A percentile compares a stretch with the other conserved stretches of the same genome.
These are phyloP conservation scores for Harpagus bidentatus DNA, from an alignment of 2,113 vertebrate species.

Conservation along the genomic window DNA sequence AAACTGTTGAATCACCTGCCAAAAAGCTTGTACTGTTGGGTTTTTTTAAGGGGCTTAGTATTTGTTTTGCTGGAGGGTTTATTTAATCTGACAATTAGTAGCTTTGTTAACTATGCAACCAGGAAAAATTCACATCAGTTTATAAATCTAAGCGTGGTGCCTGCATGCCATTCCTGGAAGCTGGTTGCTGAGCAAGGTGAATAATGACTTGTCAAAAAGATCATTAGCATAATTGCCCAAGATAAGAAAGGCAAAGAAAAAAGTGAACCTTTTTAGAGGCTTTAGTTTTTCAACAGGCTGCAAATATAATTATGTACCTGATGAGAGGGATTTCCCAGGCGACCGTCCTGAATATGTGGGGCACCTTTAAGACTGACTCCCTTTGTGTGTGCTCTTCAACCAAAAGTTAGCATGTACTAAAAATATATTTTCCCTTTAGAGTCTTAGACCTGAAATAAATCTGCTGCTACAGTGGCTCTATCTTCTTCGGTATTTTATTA, in stretches of 20 bases:
- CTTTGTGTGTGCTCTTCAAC: conserved; percentile 42
- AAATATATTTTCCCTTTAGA: conserved; percentile 71
- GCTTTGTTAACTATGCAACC: neutral
- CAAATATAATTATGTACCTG: conserved; percentile 59
- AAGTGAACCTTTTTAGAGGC: neutral
- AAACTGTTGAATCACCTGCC: neutral
- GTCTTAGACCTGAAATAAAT: conserved; percentile 53
- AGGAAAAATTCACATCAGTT: neutral
- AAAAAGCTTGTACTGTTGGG: neutral
- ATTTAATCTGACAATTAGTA: neutral
- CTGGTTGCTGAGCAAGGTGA: conserved; percentile 15
- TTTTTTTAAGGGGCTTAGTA: neutral
- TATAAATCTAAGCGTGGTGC: neutral
- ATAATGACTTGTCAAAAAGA: conserved; percentile 43
- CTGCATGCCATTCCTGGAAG: neutral
- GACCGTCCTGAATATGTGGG: conserved; percentile 63
- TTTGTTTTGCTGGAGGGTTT: neutral
- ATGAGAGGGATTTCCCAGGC: conserved; percentile 68
- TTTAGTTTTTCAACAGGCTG: neutral
- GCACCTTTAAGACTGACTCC: conserved; percentile 50
- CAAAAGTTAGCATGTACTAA: conserved; percentile 62
- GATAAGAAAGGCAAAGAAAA: conserved; percentile 7
- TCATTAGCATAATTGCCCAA: conserved; percentile 54
- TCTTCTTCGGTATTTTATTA: conserved; percentile 18
- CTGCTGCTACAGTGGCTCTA: neutral